These are phyloP conservation scores for Dasyurus viverrinus DNA, from an alignment of 2,113 vertebrate genomes.

Conservation along the genomic window DNA sequence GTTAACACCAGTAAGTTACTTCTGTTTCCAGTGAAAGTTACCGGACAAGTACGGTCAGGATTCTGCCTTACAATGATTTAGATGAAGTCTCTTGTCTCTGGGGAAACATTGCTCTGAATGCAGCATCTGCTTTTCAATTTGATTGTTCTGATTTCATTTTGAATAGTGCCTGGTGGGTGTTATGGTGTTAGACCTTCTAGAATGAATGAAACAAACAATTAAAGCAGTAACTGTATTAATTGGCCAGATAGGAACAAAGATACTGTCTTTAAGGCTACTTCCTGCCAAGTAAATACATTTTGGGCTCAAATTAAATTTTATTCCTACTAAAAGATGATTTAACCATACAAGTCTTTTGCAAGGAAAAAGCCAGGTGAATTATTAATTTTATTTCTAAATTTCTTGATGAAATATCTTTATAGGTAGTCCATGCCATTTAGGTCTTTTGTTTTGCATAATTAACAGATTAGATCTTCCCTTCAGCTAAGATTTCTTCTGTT, in stretches of 20 bases:
- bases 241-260: not conserved
- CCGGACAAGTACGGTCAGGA: not conserved
- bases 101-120: not conserved
- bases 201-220: not conserved
- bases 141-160: conserved; percentile 32
- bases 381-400: conserved; percentile 47
- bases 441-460: conserved; percentile 30
- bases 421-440: not conserved
- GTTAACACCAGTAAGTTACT: not conserved
- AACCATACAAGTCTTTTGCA: not conserved
- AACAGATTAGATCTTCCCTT: conserved; percentile 24
- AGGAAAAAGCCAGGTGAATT: conserved; percentile 20
- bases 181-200: not conserved
- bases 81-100: not conserved
- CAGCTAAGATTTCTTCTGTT: conserved; percentile 42
- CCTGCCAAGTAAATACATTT: not conserved
- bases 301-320: conserved; percentile 13
- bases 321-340: not conserved
- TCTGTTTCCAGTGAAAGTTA: not conserved
- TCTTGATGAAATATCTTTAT: conserved; percentile 43
- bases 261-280: not conserved
- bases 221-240: not conserved
- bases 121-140: not conserved
- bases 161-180: not conserved
- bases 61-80: not conserved